These are phyloP conservation scores for Acridotheres tristis DNA, from an alignment of 2,797 vertebrate species.

Conservation along the genomic window DNA sequence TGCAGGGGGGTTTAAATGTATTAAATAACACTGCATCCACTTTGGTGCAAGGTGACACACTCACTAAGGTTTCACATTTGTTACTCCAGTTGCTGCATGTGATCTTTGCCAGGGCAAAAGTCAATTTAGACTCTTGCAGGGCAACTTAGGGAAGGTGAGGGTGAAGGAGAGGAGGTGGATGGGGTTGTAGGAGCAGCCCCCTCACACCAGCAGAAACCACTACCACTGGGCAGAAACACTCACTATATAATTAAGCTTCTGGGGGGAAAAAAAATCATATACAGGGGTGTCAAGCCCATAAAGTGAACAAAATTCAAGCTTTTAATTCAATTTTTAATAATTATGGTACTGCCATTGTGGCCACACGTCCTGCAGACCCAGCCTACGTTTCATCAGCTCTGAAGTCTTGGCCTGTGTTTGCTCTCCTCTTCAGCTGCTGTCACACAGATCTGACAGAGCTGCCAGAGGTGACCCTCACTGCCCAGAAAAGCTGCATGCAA, in stretches of 20 bases:
- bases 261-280: not conserved
- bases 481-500: not conserved
- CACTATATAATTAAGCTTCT: not conserved
- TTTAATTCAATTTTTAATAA: not conserved
- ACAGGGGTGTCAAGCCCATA: not conserved
- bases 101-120: not conserved
- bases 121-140: not conserved
- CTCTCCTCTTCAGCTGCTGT: not conserved
- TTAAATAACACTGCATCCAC: constrained; percentile 55
- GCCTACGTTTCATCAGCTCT: not conserved
- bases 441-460: not conserved
- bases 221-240: not conserved
- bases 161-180: not conserved
- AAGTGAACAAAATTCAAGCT: not conserved
- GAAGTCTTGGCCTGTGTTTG: not conserved
- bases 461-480: not conserved
- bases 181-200: accelerated
- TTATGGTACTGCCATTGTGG: not conserved
- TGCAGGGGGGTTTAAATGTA: constrained; percentile 1
- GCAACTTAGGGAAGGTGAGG: not conserved
- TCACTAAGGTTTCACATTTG: constrained; percentile 6
- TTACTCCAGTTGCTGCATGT: not conserved
- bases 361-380: not conserved
- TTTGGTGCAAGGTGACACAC: constrained; percentile 59
- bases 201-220: not conserved